Percentiles rank a stretch among this genome's conserved stretches.
These are phyloP conservation scores for Protophormia terraenovae DNA, from an alignment of 2,888 invertebrate species.

Conservation along the genomic window DNA sequence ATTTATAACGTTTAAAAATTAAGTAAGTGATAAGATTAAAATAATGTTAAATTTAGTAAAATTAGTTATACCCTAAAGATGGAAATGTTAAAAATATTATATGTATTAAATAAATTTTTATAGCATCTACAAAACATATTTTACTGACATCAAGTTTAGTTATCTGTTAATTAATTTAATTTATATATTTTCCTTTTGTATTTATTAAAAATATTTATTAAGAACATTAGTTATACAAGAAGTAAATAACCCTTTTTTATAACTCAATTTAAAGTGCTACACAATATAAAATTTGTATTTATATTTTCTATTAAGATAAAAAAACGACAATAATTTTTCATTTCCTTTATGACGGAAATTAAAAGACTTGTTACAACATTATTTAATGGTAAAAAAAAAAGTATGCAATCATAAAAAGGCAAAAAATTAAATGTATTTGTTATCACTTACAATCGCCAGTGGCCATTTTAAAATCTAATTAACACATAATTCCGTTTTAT, in stretches of 20 bases:
- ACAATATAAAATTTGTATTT: background rate
- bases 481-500: slow-evolving; percentile 49
- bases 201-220: background rate
- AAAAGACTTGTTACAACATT: slow-evolving; percentile 45
- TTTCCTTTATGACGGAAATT: slow-evolving; percentile 61
- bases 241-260: background rate
- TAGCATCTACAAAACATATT: no score
- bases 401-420: background rate
- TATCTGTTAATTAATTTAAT: no score
- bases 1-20: no score
- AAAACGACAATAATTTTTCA: slow-evolving; percentile 45
- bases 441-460: slow-evolving; percentile 55
- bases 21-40: background rate
- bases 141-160: no score
- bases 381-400: slow-evolving; percentile 18
- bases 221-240: no score
- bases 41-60: background rate
- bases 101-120: no score
- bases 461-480: slow-evolving; percentile 59
- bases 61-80: no score
- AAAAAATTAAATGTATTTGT: slow-evolving; percentile 9
- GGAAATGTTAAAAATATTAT: no score
- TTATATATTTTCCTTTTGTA: background rate
- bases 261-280: background rate
- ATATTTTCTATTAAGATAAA: background rate